Conservation (phyloP, 1,140 invertebrate genomes). For the Brachionus rotundiformis region DNA sequence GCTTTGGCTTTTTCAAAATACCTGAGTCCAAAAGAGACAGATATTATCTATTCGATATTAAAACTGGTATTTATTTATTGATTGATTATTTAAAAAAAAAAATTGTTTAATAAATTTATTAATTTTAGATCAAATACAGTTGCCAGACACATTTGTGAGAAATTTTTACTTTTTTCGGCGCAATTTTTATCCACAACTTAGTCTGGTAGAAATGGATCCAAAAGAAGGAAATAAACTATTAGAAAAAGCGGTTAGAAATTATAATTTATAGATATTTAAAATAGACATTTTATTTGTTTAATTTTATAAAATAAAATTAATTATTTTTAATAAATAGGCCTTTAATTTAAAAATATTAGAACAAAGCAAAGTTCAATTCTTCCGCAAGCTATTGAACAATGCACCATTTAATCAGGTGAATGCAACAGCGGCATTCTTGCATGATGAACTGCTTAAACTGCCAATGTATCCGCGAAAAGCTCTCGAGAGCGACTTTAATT, state of each 20-base stretch:
- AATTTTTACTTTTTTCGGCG: conserved; percentile 99
- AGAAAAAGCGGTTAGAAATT: conserved; percentile 75
- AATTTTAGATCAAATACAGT: conserved; percentile 93
- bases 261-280: no score
- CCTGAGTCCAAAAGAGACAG: conserved; percentile 83
- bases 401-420: conserved; percentile 34
- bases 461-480: conserved; percentile 97
- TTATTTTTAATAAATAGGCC: no score
- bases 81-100: background rate
- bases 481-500: conserved; percentile 88
- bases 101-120: no score
- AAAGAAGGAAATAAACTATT: conserved; percentile 85
- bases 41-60: conserved; percentile 93
- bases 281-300: no score
- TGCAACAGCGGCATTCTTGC: conserved; percentile 74
- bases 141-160: conserved; percentile 86
- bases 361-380: conserved; percentile 52
- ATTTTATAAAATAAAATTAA: no score
- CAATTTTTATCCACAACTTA: conserved; percentile 93
- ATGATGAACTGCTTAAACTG: conserved; percentile 97
- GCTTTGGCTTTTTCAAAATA: conserved; percentile 94
- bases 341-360: conserved; percentile 41
- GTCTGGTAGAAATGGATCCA: conserved; percentile 79
- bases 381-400: conserved; percentile 19
- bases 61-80: conserved; percentile 85